These are phyloP conservation scores for Misgurnus mizolepis DNA, from an alignment of 2,113 vertebrate species.

Conservation along the genomic window DNA sequence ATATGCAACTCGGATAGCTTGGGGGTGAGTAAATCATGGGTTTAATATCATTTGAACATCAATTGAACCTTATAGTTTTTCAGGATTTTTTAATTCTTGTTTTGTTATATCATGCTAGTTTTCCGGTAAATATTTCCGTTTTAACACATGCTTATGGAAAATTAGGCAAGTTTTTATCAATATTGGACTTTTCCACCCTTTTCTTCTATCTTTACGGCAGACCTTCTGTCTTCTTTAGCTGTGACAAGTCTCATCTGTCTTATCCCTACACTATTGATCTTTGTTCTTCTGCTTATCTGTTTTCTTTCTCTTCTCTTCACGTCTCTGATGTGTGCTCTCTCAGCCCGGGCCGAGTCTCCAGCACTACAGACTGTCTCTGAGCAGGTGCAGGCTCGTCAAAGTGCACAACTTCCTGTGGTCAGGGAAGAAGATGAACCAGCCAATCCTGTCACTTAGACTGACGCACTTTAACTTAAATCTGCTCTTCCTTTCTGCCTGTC, in stretches of 20 bases:
- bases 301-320: slow-evolving; percentile 43
- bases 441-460: slow-evolving; percentile 67
- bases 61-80: too few relatives aligned
- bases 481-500: neutral
- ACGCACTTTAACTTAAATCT: slow-evolving; percentile 56
- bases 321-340: slow-evolving; percentile 63
- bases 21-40: too few relatives aligned
- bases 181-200: neutral
- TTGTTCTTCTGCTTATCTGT: neutral
- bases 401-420: slow-evolving; percentile 71
- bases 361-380: slow-evolving; percentile 79
- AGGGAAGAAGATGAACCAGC: slow-evolving; percentile 78
- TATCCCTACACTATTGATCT: neutral
- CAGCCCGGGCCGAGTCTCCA: slow-evolving; percentile 70
- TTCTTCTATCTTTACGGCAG: neutral
- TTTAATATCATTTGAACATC: too few relatives aligned
- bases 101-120: too few relatives aligned
- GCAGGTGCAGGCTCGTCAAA: slow-evolving; percentile 72
- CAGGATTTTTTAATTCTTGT: too few relatives aligned
- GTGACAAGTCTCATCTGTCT: neutral
- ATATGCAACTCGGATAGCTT: too few relatives aligned
- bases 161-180: neutral
- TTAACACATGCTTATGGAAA: neutral
- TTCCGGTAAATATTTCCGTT: too few relatives aligned
- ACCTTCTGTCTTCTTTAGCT: neutral